Conservation (phyloP, 2,797 vertebrate species). For the Bucorvus abyssinicus region DNA sequence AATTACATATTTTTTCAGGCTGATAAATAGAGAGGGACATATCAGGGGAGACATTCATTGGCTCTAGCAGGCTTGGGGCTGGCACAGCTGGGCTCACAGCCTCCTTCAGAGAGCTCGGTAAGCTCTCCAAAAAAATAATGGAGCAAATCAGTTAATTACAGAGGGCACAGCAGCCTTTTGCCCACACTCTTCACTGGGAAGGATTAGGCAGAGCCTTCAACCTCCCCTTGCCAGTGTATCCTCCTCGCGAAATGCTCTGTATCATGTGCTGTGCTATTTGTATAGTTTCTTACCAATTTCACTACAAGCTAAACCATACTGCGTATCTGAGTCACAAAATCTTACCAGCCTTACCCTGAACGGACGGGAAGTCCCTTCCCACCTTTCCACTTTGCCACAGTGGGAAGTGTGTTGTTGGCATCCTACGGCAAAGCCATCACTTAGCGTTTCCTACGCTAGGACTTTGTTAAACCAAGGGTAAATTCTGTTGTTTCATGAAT, state of each 20-base stretch:
- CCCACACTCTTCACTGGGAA: not conserved
- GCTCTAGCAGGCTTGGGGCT: not conserved
- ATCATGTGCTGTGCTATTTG: not conserved
- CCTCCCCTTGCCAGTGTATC: not conserved
- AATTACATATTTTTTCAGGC: not conserved
- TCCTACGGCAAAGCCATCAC: not conserved
- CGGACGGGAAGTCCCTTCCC: too few relatives aligned
- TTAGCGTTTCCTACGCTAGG: not conserved
- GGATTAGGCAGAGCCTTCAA: not conserved
- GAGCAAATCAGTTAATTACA: too few relatives aligned
- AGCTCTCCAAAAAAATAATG: not conserved
- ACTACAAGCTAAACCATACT: not conserved
- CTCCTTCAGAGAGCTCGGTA: not conserved
- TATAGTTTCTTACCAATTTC: not conserved
- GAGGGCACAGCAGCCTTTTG: not conserved
- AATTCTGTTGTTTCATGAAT: not conserved
- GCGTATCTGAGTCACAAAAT: not conserved
- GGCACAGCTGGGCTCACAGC: not conserved
- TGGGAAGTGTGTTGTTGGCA: not conserved
- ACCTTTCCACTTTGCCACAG: accelerated
- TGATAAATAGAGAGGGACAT: not conserved
- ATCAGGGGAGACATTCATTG: not conserved
- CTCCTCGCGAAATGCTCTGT: not conserved
- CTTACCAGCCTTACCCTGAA: not conserved
- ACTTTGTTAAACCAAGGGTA: not conserved